Evolutionary conservation across 2,797 vertebrate genomes (phyloP), one percentile per base, ranked within the genome.

Genomic region (Sebastes paucispinis): DNA sequence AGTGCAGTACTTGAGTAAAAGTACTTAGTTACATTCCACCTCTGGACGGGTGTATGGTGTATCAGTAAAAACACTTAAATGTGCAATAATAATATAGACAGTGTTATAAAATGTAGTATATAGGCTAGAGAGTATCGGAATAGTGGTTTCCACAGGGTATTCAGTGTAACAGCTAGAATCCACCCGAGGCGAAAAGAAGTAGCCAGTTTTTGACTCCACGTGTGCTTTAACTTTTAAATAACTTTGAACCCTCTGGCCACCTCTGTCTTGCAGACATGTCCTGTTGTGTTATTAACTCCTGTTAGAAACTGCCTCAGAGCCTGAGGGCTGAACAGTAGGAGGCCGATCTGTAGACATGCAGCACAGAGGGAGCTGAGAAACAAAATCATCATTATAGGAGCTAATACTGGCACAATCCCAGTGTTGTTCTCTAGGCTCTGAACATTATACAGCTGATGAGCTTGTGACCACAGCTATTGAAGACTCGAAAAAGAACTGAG

Each of bases 251-350:
- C 22, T 75, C 11, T 11, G 25, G 54, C 55, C 20, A 10, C 9
- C 54, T 52, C 36, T 3, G 0, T 43, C 32, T 62, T 43, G 12
- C 55, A 59, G 73, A 82, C 65, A 36, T 31, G 25, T 69, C 65
- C 50, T 25, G 55, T 78, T 29, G 77, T 29, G 62, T 85, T 82
- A 74, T 68, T 79, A 77, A 52, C 54, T 84, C 29, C 0, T 47
- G 43, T 47, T 34, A 62, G 64, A 76, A 25, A 59, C 9, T 39
- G 75, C 65, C 9, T 79, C 39, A 11, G 27, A 67, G 71, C 67
- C 76, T 60, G 16, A 67, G 72, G 64, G 55, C 77, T 72, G 67
- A 67, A 67, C 77, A 65, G 66, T 67, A 62, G 63, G 70, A 75
- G 62, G 73, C 73, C 29, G 36, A 52, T 76, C 47, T 52, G 31